Evolutionary conservation across 2,113 vertebrate genomes (phyloP).

Genomic region (Limanda limanda): DNA sequence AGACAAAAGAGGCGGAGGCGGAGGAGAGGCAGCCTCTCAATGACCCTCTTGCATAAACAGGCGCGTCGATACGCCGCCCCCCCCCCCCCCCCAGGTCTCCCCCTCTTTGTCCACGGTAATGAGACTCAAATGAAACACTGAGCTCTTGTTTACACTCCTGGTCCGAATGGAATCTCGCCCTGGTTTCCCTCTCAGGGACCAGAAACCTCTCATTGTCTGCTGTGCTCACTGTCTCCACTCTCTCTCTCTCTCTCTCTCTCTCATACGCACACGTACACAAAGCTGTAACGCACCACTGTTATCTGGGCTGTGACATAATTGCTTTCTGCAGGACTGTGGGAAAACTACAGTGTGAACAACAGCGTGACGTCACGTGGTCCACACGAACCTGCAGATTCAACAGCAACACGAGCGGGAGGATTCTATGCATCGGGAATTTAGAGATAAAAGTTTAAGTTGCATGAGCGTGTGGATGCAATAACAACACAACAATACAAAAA

Average conservation of each 20-base stretch:
- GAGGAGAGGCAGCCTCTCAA: conserved; percentile 35
- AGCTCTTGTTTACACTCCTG: conserved; percentile 61
- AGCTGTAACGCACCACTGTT: background rate
- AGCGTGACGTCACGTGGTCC: conserved; percentile 1
- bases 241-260: background rate
- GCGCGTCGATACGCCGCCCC: background rate
- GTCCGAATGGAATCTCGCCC: conserved; percentile 51
- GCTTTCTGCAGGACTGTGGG: conserved; percentile 58
- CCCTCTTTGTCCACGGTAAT: conserved; percentile 61
- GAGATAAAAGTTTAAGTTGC: background rate
- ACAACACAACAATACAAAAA: background rate
- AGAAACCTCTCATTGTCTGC: conserved; percentile 52
- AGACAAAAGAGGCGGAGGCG: conserved; percentile 32
- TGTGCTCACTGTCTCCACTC: background rate
- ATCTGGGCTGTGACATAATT: conserved; percentile 34
- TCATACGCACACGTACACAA: conserved; percentile 29
- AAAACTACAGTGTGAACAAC: conserved; percentile 35
- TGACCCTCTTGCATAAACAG: conserved; percentile 71
- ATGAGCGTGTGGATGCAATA: background rate
- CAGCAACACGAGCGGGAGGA: background rate
- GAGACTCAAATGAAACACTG: conserved; percentile 66
- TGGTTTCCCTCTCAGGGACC: conserved; percentile 48
- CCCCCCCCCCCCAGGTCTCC: conserved; percentile 31
- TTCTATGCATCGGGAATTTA: background rate
- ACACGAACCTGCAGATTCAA: background rate